Evolutionary conservation across 2,113 vertebrate species (phyloP), one percentile per base, ranked within the genome.

Genomic region (Entosphenus tridentatus): DNA sequence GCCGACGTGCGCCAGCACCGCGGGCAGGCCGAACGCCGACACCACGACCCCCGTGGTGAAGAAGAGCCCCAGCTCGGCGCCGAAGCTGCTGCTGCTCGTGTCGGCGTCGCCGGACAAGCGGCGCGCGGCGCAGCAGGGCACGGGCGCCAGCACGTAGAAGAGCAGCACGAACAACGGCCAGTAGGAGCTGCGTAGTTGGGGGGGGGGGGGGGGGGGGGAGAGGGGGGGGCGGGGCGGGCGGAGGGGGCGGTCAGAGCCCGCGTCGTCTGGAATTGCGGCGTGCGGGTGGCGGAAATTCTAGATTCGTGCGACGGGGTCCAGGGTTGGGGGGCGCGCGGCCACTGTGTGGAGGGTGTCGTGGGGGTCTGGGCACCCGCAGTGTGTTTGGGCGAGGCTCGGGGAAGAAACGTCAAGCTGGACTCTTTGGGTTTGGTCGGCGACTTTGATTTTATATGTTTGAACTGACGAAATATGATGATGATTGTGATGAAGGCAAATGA

Each of bases 21-120:
- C 75, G 0, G 91, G 88, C 3, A 96, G 77, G 2, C 88, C 90
- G 70, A 91, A 96, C 9, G 87, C 79, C 57, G 91, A 96, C 18
- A 98, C 86, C 14, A 96, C 88, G 5, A 96, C 91, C 11, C 93
- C 93, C 2, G 88, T 93, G 11, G 93, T 95, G 77, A 95, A 78
- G 78, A 97, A 97, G 74, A 85, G 88, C 0, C 88, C 86, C 74
- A 96, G 71, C 57, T 98, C 93, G 76, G 82, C 83, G 77, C 88
- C 95, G 16, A 87, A 83, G 9, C 85, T 96, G 76, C 87, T 95
- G 1, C 85, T 83, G 5, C 93, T 89, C 0, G 77, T 79, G 75
- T 88, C 87, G 39, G 39, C 39, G 3, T 92, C 88, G 0, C 82
- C 78, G n/a, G 84, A 70, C 39, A 39, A 5, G 58, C 88, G 82